Base-by-base conservation (phyloP, 2,113 vertebrate genomes). In the Athene noctua region DNA sequence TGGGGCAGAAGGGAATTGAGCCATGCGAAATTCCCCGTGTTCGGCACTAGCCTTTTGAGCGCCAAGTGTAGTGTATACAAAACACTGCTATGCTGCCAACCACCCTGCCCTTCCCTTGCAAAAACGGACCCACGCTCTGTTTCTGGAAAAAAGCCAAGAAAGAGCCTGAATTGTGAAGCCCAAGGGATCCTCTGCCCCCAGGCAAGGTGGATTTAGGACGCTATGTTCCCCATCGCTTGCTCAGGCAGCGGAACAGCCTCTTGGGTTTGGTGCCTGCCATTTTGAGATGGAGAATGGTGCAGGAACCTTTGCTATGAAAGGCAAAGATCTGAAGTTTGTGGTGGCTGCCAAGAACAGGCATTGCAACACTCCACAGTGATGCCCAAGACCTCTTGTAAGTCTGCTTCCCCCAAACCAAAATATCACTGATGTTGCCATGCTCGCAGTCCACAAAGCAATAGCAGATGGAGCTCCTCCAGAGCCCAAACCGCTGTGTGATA, bases 11-110 rank as follows among this genome's bases (percentile, higher is more conserved):
- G 59, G 92, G 93, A 92, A 91, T n/a, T 34, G 54, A 94, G 93
- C 94, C 93, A 83, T 38, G 88, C 83, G 94, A 94, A 96, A 94
- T 88, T 80, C 90, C 95, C 94, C n/a, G 0, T 67, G 71, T 59
- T 95, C 14, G 0, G 74, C 90, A 46, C 79, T 65, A 86, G 85
- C 74, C 51, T 94, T 82, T 90, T 72, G 79, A 96, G 87, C 0
- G 1, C 74, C 0, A 2, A 80, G 61, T 0, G 4, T 9, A 61
- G 46, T 36, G 38, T 90, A 93, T 29, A 95, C 94, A 93, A 94
- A 97, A 93, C 92, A 92, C 22, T 1, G 1, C 79, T 12, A 5
- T 3, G 4, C 79, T 96, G 93, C 85, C 96, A 97, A 88, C 67
- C 63, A 90, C 71, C 67, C 92, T 90, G 74, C 88, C 81, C 86